Evolutionary conservation across 2,113 vertebrate genomes (phyloP).

Genomic region (Seriola rivoliana): DNA sequence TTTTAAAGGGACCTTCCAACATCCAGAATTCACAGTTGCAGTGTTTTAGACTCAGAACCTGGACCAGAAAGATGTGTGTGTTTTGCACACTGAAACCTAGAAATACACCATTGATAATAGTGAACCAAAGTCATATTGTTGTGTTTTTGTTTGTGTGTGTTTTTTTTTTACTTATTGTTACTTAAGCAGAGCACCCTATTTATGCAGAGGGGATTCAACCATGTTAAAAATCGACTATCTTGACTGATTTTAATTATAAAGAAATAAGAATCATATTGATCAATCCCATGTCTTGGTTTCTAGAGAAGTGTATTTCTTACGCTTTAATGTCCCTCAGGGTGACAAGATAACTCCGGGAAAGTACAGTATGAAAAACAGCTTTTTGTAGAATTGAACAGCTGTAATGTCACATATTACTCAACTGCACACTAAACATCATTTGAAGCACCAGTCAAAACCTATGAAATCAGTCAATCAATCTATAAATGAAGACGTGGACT

Average conservation of each 20-base stretch:
- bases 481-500: not conserved
- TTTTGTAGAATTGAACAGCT: not conserved
- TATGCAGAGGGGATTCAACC: too few relatives aligned
- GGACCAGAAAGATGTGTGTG: not conserved
- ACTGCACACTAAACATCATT: not conserved
- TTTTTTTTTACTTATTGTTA: too few relatives aligned
- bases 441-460: not conserved
- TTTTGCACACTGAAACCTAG: not conserved
- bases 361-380: constrained; percentile 29
- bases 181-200: too few relatives aligned
- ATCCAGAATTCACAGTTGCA: too few relatives aligned
- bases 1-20: too few relatives aligned
- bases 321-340: not conserved
- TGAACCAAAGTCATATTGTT: too few relatives aligned
- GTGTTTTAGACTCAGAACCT: too few relatives aligned
- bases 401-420: not conserved
- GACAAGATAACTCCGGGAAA: constrained; percentile 13
- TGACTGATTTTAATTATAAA: too few relatives aligned
- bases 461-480: not conserved
- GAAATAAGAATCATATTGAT: not conserved
- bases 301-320: not conserved
- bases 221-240: too few relatives aligned
- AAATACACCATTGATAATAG: too few relatives aligned
- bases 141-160: too few relatives aligned
- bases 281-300: not conserved